A percentile compares a stretch with the other conserved stretches of the same genome.
Conservation (phyloP, 2,113 vertebrate species). For the Myodes glareolus region DNA sequence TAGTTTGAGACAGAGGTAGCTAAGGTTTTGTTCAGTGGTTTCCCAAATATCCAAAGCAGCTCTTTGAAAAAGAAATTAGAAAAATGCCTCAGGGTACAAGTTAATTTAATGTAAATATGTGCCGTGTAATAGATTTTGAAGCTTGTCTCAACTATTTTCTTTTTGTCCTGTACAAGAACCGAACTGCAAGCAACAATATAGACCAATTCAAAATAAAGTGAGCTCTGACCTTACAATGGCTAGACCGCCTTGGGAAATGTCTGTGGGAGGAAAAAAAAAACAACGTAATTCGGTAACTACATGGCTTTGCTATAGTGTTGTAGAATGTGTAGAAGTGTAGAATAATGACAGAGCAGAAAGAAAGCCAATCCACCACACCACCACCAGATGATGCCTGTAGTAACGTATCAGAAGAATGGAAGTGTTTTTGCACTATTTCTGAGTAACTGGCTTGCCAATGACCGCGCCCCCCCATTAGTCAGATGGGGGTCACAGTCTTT, state of each 20-base stretch:
- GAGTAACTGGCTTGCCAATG: background rate
- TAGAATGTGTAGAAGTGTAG: background rate
- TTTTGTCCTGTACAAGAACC: background rate
- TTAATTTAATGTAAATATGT: constrained; percentile 31
- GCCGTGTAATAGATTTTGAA: background rate
- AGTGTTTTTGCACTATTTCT: background rate
- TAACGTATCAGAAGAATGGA: background rate
- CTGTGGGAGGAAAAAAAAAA: background rate
- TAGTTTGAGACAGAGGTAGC: background rate
- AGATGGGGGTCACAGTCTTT: background rate
- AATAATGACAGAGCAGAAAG: background rate
- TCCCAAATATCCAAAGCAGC: constrained; percentile 22
- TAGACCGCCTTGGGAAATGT: background rate
- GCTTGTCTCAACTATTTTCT: background rate
- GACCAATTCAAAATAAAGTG: constrained; percentile 38
- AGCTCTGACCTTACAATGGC: background rate
- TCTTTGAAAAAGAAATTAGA: background rate
- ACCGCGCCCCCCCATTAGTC: background rate
- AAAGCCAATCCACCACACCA: background rate
- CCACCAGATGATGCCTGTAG: background rate
- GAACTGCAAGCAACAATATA: background rate
- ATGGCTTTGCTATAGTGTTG: background rate
- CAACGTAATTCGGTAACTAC: background rate
- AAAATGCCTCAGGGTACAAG: background rate
- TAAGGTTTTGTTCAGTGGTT: background rate